Percentiles rank a stretch among this genome's conserved stretches.
phyloP scores from a whole-genome alignment of 2,797 vertebrate genomes.

The Somateria mollissima region DNA sequence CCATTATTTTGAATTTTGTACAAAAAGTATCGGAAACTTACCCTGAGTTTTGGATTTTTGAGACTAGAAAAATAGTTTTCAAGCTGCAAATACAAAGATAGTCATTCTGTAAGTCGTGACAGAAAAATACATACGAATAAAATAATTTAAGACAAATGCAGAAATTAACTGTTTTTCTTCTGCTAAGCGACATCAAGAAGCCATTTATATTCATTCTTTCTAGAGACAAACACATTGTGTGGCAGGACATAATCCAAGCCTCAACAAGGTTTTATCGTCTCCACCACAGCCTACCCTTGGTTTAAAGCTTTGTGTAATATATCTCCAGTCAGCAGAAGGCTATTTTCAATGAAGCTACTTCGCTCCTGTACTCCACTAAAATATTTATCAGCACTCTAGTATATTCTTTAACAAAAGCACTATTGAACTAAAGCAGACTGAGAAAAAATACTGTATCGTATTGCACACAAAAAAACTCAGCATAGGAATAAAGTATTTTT shows the following conservation, averaged over 20 bases:
- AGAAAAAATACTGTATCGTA: not conserved
- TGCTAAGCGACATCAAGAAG: slow-evolving; percentile 5
- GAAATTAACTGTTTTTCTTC: not conserved
- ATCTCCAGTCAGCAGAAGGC: slow-evolving; percentile 8
- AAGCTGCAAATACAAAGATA: slow-evolving; percentile 85
- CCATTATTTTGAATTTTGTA: not conserved
- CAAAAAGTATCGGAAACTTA: slow-evolving; percentile 78
- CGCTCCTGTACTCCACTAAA: not conserved
- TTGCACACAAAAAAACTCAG: not conserved
- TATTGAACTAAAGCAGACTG: not conserved
- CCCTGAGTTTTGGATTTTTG: slow-evolving; percentile 99
- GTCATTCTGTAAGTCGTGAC: not conserved
- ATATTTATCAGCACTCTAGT: not conserved
- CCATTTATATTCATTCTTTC: not conserved
- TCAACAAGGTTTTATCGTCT: not conserved
- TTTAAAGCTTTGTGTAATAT: not conserved
- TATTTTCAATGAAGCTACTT: not conserved
- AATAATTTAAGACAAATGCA: not conserved
- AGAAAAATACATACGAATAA: not conserved
- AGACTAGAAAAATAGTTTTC: slow-evolving; percentile 99
- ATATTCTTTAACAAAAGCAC: not conserved
- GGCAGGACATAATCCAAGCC: not conserved
- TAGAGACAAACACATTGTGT: not conserved
- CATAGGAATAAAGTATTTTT: not conserved
- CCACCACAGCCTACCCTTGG: not conserved